A percentile compares a stretch with the other conserved stretches of the same genome.
Conservation (phyloP, 2,888 invertebrate species). For the Pristionchus arcanus region DNA sequence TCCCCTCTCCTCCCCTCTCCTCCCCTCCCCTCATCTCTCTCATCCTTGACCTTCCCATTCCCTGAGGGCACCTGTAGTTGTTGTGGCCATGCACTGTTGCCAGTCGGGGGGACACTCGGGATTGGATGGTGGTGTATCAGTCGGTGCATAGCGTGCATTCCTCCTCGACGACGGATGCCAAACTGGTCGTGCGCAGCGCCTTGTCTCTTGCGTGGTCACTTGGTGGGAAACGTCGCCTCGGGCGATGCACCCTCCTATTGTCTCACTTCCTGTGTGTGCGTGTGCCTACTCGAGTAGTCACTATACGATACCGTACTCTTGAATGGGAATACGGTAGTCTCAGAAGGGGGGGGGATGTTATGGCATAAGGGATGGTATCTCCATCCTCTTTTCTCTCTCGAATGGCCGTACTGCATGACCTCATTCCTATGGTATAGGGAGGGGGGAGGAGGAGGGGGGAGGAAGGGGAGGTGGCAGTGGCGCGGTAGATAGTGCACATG, state of each 20-base stretch:
- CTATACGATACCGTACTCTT: slow-evolving; percentile 32
- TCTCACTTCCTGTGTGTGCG: slow-evolving; percentile 10
- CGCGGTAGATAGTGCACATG: slow-evolving; percentile 43
- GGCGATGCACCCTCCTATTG: slow-evolving; percentile 41
- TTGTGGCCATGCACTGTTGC: slow-evolving; percentile 41
- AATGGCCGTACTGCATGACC: slow-evolving; percentile 37
- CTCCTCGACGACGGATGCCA: slow-evolving; percentile 29
- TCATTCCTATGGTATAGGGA: slow-evolving; percentile 19
- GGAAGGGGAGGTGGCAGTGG: slow-evolving; percentile 2
- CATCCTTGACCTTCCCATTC: slow-evolving; percentile 30
- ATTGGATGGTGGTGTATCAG: not conserved
- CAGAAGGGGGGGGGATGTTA: not conserved
- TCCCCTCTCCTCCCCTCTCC: not conserved
- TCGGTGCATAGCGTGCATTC: slow-evolving; percentile 17
- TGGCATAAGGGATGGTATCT: slow-evolving; percentile 17
- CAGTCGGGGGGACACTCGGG: not conserved
- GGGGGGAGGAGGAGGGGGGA: not conserved
- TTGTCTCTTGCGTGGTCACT: slow-evolving; percentile 28
- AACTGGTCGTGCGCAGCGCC: slow-evolving; percentile 35
- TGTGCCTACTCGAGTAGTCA: slow-evolving; percentile 38
- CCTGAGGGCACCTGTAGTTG: slow-evolving; percentile 49
- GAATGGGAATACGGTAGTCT: not conserved
- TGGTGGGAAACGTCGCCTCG: slow-evolving; percentile 1
- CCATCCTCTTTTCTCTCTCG: not conserved
- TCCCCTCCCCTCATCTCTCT: not conserved